Percentiles rank a stretch among this genome's conserved stretches.
phyloP scores from a whole-genome alignment of 2,113 vertebrate genomes.

The Tiliqua scincoides region DNA sequence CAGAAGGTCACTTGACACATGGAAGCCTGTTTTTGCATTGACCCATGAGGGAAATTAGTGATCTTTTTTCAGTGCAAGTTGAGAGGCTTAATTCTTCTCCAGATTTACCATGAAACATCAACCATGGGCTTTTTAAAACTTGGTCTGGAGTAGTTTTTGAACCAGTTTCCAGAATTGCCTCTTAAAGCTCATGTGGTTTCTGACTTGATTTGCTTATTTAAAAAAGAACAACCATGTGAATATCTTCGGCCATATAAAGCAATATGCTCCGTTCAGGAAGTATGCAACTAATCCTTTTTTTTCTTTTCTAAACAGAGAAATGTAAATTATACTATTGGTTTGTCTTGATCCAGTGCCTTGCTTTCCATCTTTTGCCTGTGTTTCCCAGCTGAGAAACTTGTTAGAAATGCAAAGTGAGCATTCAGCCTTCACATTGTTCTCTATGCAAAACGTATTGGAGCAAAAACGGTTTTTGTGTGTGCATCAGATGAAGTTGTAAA shows the following conservation, averaged over 20 bases:
- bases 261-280: neutral
- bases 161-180: neutral
- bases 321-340: neutral
- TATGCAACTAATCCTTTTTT: neutral
- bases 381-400: neutral
- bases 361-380: neutral
- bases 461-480: neutral
- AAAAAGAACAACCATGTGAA: neutral
- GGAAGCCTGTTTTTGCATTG: neutral
- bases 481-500: neutral
- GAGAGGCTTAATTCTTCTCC: neutral
- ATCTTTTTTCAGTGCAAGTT: neutral
- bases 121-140: neutral
- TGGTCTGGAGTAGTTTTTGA: neutral
- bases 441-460: neutral
- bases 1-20: neutral
- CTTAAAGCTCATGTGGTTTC: no score
- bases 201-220: neutral
- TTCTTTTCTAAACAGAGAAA: neutral
- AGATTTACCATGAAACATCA: neutral
- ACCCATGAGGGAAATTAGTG: neutral
- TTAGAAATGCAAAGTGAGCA: conserved; percentile 12
- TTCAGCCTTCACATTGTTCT: conserved; percentile 1
- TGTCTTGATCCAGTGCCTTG: neutral
- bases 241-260: neutral